Evolutionary conservation across 1,140 invertebrate species (phyloP), one percentile per base, ranked within the genome.

Genomic region (Drosophila watanabei): DNA sequence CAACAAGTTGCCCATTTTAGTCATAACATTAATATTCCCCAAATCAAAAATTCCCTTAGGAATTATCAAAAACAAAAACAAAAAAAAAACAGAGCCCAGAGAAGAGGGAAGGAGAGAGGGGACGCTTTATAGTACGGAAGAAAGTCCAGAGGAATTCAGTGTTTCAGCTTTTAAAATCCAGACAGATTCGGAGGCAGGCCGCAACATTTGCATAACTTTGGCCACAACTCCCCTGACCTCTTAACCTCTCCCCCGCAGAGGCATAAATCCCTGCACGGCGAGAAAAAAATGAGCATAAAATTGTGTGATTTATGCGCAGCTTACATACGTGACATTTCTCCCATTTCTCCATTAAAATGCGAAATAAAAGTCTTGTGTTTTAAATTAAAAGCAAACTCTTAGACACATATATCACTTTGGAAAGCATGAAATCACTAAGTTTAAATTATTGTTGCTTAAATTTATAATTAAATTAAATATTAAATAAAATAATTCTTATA

Each of bases 191-290:
- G 18, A 39, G 52, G 51, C 69, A 73, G 56, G 64, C 75, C 73
- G 73, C 75, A 77, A 59, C 62, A 77, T 77, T 77, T 77, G 75
- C 73, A 77, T 77, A 77, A 72, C 62, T 77, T 77, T 77, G 62
- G 72, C 63, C 75, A 49, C 73, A 78, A 58, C 54, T 30, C 33
- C 30, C 46, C 35, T 41, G 45, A 48, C 51, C 51, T 52, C 33
- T n/a, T 35, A 18, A 9, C 54, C 43, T 48, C 20, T 16, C 68
- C 18, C n/a, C 20, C 30, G 30, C 11, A 33, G 7, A 61, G 59
- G 30, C n/a, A 49, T n/a, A 52, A 51, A 33, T 56, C 52, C 33
- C 52, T 37, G 52, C 52, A 60, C 62, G 18, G 37, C 8, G 32
- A 30, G 11, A 59, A 49, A 52, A 54, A 54, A 56, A 24, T 1